Evolutionary conservation across 2,113 vertebrate genomes (phyloP), one percentile per base, ranked within the genome.

Genomic region (Nesogale talazaci): DNA sequence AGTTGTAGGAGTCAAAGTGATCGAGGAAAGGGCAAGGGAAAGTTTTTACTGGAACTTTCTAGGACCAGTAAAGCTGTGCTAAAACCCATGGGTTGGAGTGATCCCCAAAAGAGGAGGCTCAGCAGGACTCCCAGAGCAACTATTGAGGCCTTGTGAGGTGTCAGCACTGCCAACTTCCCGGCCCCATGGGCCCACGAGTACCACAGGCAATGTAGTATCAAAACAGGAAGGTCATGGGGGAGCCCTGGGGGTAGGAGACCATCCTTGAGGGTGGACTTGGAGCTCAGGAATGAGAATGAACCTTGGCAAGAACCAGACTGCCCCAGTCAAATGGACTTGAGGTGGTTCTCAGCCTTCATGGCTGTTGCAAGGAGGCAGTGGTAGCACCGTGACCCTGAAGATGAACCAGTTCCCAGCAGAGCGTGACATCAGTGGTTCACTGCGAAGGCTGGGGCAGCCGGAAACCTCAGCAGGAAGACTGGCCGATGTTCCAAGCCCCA

Each of bases 1-100:
- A 0, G 2, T 75, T 36, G 2, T 0, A 11, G 23, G 61, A 36
- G 46, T 12, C 10, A 10, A 52, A 52, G 46, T 52, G 46, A 52
- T 52, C 6, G 46, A 52, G 46, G 46, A 52, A 52, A 52, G 46
- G 46, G 46, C 46, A 52, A 52, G 46, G 46, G 14, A 52, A 52
- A 12, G 46, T 52, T 11, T 52, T 12, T 52, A 52, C 46, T 52
- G 46, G 46, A 52, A 52, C 46, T 52, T 52, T 52, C 46, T 12
- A 52, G 46, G 46, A 52, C 46, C 46, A 52, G 46, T 12, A 52
- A 9, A 12, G 46, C 46, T 11, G 46, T 52, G 46, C 46, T 52
- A 12, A 52, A 12, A 19, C 17, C 46, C 27, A 19, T 42, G 79
- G 42, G 10, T 31, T 70, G 27, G n/a, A 0, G 22, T 29, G 34